Evolutionary conservation across 2,113 vertebrate genomes (phyloP).

Genomic region (Carassius gibelio): DNA sequence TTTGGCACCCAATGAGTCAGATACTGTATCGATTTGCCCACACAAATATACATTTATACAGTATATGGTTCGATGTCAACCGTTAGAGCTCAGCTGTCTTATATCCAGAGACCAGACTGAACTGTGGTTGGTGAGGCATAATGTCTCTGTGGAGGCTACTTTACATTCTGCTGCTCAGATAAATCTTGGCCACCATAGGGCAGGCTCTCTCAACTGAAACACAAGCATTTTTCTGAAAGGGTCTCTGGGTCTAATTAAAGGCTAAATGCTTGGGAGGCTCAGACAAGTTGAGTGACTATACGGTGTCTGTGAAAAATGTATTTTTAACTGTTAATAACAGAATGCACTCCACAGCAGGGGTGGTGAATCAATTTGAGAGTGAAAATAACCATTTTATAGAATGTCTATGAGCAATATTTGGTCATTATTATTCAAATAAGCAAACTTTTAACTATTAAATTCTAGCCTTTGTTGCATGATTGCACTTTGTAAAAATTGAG

Average conservation of each 20-base stretch:
- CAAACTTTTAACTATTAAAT: slow-evolving; percentile 6
- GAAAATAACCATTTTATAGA: not conserved
- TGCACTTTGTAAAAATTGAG: not conserved
- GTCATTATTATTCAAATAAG: slow-evolving; percentile 17
- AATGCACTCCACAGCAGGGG: not conserved
- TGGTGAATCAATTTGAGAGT: slow-evolving; percentile 14
- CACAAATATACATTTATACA: slow-evolving; percentile 6
- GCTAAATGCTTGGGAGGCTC: not conserved
- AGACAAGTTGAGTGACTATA: slow-evolving; percentile 22
- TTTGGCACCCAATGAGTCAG: not conserved
- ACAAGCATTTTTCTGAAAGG: not conserved
- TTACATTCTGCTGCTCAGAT: slow-evolving; percentile 37
- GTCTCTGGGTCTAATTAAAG: slow-evolving; percentile 32
- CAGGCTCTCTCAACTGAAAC: not conserved
- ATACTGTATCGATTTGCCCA: not conserved
- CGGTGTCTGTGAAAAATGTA: not conserved
- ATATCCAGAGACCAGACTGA: slow-evolving; percentile 9
- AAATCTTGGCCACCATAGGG: slow-evolving; percentile 15
- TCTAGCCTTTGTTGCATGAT: not conserved
- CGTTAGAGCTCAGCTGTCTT: not conserved
- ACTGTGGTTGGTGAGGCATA: not conserved
- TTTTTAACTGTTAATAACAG: not conserved
- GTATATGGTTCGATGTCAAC: not conserved
- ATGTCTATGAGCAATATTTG: not conserved
- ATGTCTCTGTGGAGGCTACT: not conserved